Conservation (phyloP, 2,113 vertebrate genomes). For the Semnornis frantzii region DNA sequence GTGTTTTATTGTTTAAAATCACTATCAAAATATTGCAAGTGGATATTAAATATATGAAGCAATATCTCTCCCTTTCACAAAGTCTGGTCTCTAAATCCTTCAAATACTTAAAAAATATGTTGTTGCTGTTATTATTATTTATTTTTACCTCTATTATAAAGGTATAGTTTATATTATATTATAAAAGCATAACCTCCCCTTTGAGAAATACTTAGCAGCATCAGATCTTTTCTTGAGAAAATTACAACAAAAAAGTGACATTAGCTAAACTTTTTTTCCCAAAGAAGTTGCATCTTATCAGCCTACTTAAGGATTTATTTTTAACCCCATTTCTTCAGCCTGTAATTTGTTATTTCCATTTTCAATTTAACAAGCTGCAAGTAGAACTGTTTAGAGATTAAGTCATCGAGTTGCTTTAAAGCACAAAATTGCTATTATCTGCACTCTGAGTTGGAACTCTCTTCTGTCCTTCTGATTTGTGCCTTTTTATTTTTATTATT, state of each 20-base stretch:
- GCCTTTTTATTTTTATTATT: constrained; percentile 50
- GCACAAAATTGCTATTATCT: constrained; percentile 44
- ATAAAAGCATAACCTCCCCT: not conserved
- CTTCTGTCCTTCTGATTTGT: not conserved
- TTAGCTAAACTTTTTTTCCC: not conserved
- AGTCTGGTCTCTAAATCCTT: not conserved
- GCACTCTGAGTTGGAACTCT: not conserved
- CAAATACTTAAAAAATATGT: not conserved
- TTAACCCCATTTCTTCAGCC: constrained; percentile 38
- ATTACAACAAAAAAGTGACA: not conserved
- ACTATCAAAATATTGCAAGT: not conserved
- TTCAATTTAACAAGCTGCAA: constrained; percentile 7
- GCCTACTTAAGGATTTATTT: constrained; percentile 15
- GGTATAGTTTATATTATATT: no score
- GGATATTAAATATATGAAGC: not conserved
- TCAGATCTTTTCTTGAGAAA: not conserved
- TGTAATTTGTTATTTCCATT: constrained; percentile 49
- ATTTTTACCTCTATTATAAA: not conserved
- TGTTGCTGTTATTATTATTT: not conserved
- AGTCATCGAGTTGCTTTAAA: constrained; percentile 40
- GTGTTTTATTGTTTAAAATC: not conserved
- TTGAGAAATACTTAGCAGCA: not conserved
- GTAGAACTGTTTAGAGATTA: not conserved
- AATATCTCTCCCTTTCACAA: not conserved
- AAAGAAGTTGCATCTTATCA: constrained; percentile 4